Percentiles rank a stretch among this genome's conserved stretches.
Evolutionary conservation across 37 sponge, comb jelly and placozoan genomes (phyloP).

Genomic region (Haliclona indistincta): DNA sequence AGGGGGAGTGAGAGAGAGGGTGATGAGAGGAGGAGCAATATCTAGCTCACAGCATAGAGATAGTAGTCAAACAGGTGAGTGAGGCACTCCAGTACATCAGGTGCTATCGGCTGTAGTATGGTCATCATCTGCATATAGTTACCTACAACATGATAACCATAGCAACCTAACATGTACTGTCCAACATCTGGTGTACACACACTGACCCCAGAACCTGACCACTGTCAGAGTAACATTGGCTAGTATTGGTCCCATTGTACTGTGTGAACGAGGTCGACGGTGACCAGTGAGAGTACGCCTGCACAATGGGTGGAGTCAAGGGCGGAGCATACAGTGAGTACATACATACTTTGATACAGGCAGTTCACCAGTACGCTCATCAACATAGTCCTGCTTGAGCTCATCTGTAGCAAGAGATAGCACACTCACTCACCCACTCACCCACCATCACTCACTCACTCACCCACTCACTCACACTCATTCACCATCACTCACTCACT

Average conservation of each 20-base stretch:
- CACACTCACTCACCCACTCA: too few relatives aligned
- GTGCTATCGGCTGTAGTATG: conserved; percentile 87
- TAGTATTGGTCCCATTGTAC: conserved; percentile 70
- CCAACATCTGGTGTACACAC: not conserved
- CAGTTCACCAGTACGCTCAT: conserved; percentile 41
- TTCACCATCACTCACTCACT: too few relatives aligned
- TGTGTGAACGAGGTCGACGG: conserved; percentile 8
- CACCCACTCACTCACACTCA: too few relatives aligned
- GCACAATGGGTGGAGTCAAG: not conserved
- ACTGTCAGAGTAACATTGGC: conserved; percentile 92
- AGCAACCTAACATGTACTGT: not conserved
- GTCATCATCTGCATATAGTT: conserved; percentile 98
- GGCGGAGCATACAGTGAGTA: too few relatives aligned
- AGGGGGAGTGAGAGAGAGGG: conserved; percentile 9
- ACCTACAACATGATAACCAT: conserved; percentile 34
- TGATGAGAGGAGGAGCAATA: too few relatives aligned
- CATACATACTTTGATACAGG: conserved; percentile 2
- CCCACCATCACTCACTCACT: too few relatives aligned
- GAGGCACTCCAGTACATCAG: conserved; percentile 89
- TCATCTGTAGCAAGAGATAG: conserved; percentile 38
- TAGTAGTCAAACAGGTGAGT: conserved; percentile 96
- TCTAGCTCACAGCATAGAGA: conserved; percentile 81
- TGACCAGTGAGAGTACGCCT: not conserved
- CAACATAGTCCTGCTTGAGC: conserved; percentile 67
- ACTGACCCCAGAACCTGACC: conserved; percentile 81